Conservation (phyloP, 1,140 invertebrate genomes). For the Microvelia longipes region DNA sequence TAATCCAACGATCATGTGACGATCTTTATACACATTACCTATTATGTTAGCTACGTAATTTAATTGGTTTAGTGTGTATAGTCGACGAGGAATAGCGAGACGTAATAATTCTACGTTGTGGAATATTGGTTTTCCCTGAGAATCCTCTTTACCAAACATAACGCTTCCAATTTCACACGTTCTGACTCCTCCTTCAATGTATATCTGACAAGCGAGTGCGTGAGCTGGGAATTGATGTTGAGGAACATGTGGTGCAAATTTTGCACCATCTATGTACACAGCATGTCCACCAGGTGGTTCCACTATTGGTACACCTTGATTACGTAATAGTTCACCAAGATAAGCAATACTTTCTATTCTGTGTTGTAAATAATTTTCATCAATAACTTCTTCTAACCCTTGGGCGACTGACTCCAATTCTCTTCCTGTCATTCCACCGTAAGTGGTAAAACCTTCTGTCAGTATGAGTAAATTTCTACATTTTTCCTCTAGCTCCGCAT, state of each 20-base stretch:
- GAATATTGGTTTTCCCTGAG: not conserved
- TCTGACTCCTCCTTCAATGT: conserved; percentile 18
- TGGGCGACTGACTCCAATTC: not conserved
- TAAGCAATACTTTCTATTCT: not conserved
- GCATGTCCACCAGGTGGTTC: not conserved
- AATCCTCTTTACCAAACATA: not conserved
- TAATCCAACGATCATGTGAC: not conserved
- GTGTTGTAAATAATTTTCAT: not conserved
- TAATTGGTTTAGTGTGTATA: not conserved
- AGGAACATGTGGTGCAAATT: not conserved
- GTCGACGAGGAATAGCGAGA: not conserved
- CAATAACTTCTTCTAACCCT: not conserved
- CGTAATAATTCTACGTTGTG: not conserved
- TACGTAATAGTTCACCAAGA: not conserved
- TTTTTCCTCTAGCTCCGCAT: not conserved
- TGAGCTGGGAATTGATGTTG: not conserved
- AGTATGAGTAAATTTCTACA: not conserved
- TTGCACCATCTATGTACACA: not conserved
- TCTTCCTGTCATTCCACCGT: not conserved
- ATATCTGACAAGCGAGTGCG: not conserved
- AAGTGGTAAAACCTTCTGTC: not conserved
- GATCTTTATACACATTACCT: not conserved
- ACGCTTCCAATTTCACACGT: not conserved
- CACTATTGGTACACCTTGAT: not conserved
- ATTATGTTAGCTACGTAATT: not conserved